A percentile compares a stretch with the other conserved stretches of the same genome.
phyloP scores from a whole-genome alignment of 2,113 vertebrate species.

The Perca fluviatilis region DNA sequence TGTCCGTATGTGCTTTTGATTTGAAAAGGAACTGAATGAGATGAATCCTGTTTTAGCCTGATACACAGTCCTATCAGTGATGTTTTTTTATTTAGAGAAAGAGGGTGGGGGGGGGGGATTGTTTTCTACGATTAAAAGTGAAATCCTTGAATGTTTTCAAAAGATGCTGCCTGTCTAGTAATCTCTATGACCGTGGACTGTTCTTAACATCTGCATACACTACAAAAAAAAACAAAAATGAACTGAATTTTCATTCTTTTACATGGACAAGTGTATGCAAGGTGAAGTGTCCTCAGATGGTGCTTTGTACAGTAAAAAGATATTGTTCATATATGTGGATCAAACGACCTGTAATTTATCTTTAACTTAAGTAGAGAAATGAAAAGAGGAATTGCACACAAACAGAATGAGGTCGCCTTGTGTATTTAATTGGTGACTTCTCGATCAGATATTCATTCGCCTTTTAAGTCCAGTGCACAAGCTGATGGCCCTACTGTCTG shows the following conservation, averaged over 20 bases:
- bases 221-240: conserved; percentile 51
- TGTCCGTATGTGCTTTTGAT: conserved; percentile 52
- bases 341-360: conserved; percentile 84
- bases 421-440: conserved; percentile 64
- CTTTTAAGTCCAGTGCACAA: conserved; percentile 79
- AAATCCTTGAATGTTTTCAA: conserved; percentile 81
- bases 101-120: background rate
- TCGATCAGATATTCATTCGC: conserved; percentile 68
- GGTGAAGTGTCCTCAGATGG: conserved; percentile 82
- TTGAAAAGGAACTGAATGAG: conserved; percentile 61
- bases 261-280: conserved; percentile 68
- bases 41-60: conserved; percentile 26
- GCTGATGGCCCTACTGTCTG: conserved; percentile 61
- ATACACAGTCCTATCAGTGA: conserved; percentile 23
- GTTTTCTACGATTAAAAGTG: conserved; percentile 70
- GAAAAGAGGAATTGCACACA: conserved; percentile 75
- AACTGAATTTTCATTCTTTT: conserved; percentile 56
- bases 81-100: conserved; percentile 29
- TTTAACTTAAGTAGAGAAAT: conserved; percentile 83
- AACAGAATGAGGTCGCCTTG: conserved; percentile 64
- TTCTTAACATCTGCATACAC: conserved; percentile 81
- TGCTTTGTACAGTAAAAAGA: conserved; percentile 86
- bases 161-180: conserved; percentile 82
- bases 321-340: conserved; percentile 84
- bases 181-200: conserved; percentile 85